A percentile compares a stretch with the other conserved stretches of the same genome.
Conservation (phyloP, 1,140 invertebrate genomes). For the Hylaeus volcanicus region DNA sequence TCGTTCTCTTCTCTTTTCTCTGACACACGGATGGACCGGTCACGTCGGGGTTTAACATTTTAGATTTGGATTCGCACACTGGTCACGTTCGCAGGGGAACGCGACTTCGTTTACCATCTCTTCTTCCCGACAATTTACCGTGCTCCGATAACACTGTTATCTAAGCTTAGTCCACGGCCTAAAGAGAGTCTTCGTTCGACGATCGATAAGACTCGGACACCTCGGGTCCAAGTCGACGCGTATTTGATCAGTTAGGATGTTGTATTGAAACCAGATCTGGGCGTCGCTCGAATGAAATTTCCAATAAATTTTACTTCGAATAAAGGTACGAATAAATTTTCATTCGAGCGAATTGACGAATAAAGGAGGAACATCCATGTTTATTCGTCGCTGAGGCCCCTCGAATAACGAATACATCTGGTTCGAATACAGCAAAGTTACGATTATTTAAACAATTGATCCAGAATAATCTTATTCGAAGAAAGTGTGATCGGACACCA, state of each 20-base stretch:
- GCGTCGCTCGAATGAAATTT: too few relatives aligned
- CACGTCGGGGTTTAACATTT: neutral
- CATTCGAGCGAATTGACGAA: too few relatives aligned
- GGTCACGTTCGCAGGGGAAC: constrained; percentile 25
- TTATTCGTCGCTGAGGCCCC: too few relatives aligned
- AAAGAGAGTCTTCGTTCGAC: neutral
- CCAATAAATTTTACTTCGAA: too few relatives aligned
- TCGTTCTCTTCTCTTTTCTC: neutral
- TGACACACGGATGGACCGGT: neutral
- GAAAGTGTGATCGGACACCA: neutral
- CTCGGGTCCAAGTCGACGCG: neutral
- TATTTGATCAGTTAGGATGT: too few relatives aligned
- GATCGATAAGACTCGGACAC: constrained; percentile 10
- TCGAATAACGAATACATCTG: too few relatives aligned
- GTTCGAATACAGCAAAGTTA: too few relatives aligned
- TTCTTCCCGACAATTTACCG: constrained; percentile 7
- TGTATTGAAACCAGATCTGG: neutral
- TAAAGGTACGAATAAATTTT: too few relatives aligned
- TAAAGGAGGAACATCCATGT: too few relatives aligned
- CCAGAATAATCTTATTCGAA: neutral
- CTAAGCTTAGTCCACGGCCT: neutral
- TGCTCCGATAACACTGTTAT: constrained; percentile 15
- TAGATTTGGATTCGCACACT: constrained; percentile 21
- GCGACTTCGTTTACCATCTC: neutral
- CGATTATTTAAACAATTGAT: too few relatives aligned